A percentile compares a stretch with the other conserved stretches of the same genome.
Conservation (phyloP, 2,113 vertebrate species). For the Nesoenas mayeri region DNA sequence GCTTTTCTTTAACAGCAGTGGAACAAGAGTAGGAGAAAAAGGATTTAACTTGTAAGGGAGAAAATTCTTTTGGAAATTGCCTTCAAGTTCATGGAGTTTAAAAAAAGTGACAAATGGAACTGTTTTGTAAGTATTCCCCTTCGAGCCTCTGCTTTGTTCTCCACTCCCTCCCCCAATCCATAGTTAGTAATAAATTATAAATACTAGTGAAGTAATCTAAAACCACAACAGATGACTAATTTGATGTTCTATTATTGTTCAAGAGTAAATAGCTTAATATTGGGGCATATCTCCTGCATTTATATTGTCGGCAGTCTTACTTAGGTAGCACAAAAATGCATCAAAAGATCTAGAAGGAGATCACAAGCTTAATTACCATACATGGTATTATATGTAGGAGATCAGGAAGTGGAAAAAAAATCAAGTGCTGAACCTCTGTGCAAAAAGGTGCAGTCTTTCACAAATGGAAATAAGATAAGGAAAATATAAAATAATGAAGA, state of each 20-base stretch:
- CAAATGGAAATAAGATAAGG: not conserved
- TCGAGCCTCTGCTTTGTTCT: not conserved
- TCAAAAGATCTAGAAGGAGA: not conserved
- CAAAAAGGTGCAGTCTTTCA: not conserved
- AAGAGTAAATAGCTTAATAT: not conserved
- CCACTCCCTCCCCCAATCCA: not conserved
- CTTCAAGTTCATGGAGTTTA: slow-evolving; percentile 38
- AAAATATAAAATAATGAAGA: not conserved
- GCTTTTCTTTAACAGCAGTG: slow-evolving; percentile 56
- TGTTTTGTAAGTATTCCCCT: not conserved
- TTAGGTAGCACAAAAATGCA: not conserved
- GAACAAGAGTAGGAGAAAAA: slow-evolving; percentile 54
- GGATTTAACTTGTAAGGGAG: slow-evolving; percentile 63
- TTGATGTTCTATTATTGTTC: not conserved
- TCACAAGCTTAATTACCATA: not conserved
- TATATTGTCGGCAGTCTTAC: not conserved
- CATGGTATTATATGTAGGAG: not conserved
- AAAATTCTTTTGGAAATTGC: slow-evolving; percentile 66
- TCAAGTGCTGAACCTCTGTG: not conserved
- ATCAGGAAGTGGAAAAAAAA: not conserved
- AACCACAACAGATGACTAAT: not conserved
- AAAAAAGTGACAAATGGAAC: slow-evolving; percentile 14
- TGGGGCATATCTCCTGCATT: not conserved
- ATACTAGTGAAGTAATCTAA: not conserved
- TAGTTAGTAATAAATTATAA: not conserved